A percentile compares a stretch with the other conserved stretches of the same genome.
phyloP scores from a whole-genome alignment of 2,797 vertebrate species.

The Anabacerthia variegaticeps region DNA sequence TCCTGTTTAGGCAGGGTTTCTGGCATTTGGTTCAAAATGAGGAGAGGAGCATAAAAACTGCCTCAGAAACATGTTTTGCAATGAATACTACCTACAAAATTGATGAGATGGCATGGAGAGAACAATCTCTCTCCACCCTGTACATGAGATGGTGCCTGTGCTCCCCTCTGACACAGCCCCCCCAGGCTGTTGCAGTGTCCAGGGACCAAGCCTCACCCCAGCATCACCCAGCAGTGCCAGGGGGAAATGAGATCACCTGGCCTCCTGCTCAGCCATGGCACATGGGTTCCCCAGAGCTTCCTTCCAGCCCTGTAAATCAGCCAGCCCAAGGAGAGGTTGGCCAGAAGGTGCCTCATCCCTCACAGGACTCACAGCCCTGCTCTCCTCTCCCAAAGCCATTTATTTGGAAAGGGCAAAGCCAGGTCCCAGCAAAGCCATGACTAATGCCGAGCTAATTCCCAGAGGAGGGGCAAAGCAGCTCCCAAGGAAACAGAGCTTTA shows the following conservation, averaged over 20 bases:
- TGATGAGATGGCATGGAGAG: background rate
- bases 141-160: rapidly evolving
- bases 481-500: background rate
- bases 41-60: background rate
- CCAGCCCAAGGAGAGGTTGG: background rate
- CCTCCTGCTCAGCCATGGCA: background rate
- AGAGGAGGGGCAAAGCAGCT: background rate
- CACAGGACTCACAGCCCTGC: background rate
- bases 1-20: background rate
- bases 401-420: background rate
- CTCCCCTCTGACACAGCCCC: background rate
- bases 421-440: constrained; percentile 11
- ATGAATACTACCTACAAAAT: background rate
- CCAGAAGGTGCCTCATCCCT: background rate
- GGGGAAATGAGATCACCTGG: background rate
- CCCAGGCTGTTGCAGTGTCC: background rate
- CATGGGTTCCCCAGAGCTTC: background rate
- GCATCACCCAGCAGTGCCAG: rapidly evolving
- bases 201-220: background rate
- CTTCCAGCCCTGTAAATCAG: background rate
- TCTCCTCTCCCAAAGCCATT: background rate
- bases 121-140: rapidly evolving
- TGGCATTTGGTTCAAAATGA: background rate
- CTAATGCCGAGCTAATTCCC: constrained; percentile 27
- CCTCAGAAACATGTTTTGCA: background rate